Conservation (phyloP, 2,113 vertebrate genomes). For the Heterotis niloticus region DNA sequence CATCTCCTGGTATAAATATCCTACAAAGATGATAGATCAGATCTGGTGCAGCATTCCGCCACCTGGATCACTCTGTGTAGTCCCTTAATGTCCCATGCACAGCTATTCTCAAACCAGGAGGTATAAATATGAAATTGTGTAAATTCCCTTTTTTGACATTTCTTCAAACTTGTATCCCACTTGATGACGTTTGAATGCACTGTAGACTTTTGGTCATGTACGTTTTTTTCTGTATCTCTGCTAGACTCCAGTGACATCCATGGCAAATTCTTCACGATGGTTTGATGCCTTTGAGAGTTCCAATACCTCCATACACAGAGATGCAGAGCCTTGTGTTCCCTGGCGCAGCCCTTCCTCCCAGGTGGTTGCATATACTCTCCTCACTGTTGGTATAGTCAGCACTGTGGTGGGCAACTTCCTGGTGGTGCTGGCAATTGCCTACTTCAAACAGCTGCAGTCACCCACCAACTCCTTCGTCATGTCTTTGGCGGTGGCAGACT, state of each 20-base stretch:
- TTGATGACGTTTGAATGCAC: neutral
- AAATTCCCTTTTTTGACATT: too few species aligned
- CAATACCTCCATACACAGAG: conserved; percentile 50
- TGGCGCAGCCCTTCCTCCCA: conserved; percentile 45
- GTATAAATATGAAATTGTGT: too few species aligned
- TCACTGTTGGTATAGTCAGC: conserved; percentile 55
- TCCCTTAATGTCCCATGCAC: too few species aligned
- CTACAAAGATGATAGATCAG: too few species aligned
- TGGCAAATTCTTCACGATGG: conserved; percentile 56
- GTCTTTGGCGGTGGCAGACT: conserved; percentile 71
- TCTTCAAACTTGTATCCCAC: too few species aligned
- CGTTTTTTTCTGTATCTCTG: conserved; percentile 25
- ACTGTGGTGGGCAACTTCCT: conserved; percentile 70
- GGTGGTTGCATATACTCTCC: conserved; percentile 56
- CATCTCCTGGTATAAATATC: too few species aligned
- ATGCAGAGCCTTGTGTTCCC: conserved; percentile 46
- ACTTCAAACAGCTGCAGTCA: conserved; percentile 68
- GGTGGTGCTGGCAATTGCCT: conserved; percentile 67
- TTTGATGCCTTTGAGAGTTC: neutral
- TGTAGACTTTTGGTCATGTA: neutral
- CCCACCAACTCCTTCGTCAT: conserved; percentile 69
- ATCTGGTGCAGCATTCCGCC: too few species aligned
- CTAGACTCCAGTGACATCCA: conserved; percentile 46
- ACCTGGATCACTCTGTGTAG: too few species aligned
- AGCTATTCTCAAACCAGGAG: too few species aligned